Base-by-base conservation (phyloP, 2,888 invertebrate species). In the Lepeophtheirus nordmannii region DNA sequence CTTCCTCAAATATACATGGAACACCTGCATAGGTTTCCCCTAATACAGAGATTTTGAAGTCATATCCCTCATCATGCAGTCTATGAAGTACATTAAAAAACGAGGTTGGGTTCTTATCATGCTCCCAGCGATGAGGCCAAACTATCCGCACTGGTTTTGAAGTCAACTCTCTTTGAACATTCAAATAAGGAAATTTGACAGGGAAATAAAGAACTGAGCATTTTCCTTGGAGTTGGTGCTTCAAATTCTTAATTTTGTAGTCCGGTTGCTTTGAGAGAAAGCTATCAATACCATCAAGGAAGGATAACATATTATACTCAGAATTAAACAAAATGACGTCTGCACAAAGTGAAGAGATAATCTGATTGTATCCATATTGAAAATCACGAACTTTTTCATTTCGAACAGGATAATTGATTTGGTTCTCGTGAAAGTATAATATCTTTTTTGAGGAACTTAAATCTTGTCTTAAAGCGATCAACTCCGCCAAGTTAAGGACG, bases 111-210 rank as follows among this genome's bases (percentile, higher is more conserved):
- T 83, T 82, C 75, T 85, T 86, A 73, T 86, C 86, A 74, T 85
- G 84, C 74, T 86, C 86, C 85, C 86, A 86, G 71, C 86, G 77
- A 75, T 86, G 86, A 0, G 85, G 83, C 86, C 86, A 86, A 9
- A 85, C 80, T 67, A 86, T 80, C 71, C 82, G 82, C 58, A 84
- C 70, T 63, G 70, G 69, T 70, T 68, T 70, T 46, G 0, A 7
- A 1, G 2, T 10, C 10, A 11, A 12, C 1, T 61, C 30, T 46
- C n/a, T 17, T 8, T 46, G 53, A 53, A n/a, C 17, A n/a, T 37
- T 12, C 23, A 37, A 17, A 3, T 2, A 30, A 30, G 61, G 61
- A 22, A 61, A 61, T 5, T 23, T 66, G 10, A 78, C 69, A 8
- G 78, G 77, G 71, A 75, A 78, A 69, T 75, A 74, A 0, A 78